phyloP scores from a whole-genome alignment of 1,140 invertebrate species.

The Macrosteles quadrilineatus region DNA sequence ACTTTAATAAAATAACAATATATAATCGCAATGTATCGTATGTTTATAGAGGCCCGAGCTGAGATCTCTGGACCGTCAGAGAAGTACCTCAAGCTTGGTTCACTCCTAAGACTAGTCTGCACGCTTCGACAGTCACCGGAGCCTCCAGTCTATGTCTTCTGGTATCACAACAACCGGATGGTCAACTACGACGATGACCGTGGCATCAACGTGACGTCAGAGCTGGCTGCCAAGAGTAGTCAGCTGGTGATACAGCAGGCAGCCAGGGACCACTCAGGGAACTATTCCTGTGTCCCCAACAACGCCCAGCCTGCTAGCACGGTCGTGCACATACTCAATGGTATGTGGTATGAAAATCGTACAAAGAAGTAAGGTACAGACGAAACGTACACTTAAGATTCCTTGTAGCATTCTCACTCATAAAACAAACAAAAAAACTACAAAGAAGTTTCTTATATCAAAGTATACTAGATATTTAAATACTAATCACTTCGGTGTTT shows the following conservation, averaged over 20 bases:
- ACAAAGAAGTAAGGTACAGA: background rate
- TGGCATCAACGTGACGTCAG: slow-evolving; percentile 78
- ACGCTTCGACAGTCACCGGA: slow-evolving; percentile 79
- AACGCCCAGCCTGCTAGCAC: slow-evolving; percentile 82
- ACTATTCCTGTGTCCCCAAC: slow-evolving; percentile 85
- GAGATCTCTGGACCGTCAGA: slow-evolving; percentile 81
- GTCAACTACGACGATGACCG: slow-evolving; percentile 85
- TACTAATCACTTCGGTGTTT: no score
- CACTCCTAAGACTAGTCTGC: slow-evolving; percentile 76
- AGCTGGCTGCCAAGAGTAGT: slow-evolving; percentile 59
- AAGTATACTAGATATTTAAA: no score
- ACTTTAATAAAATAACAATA: no score
- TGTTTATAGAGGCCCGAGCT: slow-evolving; percentile 84
- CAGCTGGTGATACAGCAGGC: slow-evolving; percentile 67
- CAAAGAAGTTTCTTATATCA: no score
- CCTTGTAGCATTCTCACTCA: no score
- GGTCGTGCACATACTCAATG: slow-evolving; percentile 84
- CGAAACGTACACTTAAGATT: no score
- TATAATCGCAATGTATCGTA: no score
- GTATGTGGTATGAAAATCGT: slow-evolving; percentile 48
- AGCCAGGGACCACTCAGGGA: slow-evolving; percentile 74
- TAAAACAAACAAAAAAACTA: no score
- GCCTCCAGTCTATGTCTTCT: slow-evolving; percentile 80
- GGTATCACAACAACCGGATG: slow-evolving; percentile 89
- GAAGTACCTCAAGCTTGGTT: slow-evolving; percentile 83